These are phyloP conservation scores for Aphelenchoides besseyi DNA, from an alignment of 1,140 invertebrate genomes.

Conservation along the genomic window DNA sequence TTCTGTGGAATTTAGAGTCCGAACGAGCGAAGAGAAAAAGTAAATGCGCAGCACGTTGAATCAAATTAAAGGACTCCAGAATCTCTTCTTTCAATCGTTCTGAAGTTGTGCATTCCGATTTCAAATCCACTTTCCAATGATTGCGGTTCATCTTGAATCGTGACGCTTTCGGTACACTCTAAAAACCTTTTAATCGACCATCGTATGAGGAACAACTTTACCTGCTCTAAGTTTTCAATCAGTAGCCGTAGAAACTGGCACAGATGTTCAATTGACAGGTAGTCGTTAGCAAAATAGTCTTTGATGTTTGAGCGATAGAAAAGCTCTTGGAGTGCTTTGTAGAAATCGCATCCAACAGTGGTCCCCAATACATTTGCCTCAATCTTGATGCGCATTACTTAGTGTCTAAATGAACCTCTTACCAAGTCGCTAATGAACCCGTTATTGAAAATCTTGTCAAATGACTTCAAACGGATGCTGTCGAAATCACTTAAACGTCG, in stretches of 20 bases:
- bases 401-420: background rate
- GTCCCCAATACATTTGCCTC: background rate
- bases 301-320: background rate
- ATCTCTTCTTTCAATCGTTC: slow-evolving; percentile 20
- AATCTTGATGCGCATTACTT: background rate
- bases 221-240: slow-evolving; percentile 34
- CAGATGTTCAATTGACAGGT: slow-evolving; percentile 35
- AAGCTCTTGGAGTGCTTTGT: background rate
- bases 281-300: slow-evolving; percentile 31
- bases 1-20: too few species aligned
- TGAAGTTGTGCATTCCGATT: background rate
- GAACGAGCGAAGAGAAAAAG: background rate
- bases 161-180: background rate
- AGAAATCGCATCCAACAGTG: background rate
- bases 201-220: background rate
- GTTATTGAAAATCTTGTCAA: background rate
- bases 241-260: slow-evolving; percentile 31
- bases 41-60: background rate
- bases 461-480: background rate
- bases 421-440: slow-evolving; percentile 10
- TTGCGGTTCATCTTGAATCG: slow-evolving; percentile 7
- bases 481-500: background rate
- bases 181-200: too few species aligned
- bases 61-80: slow-evolving; percentile 18
- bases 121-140: slow-evolving; percentile 7